phyloP scores from a whole-genome alignment of 2,113 vertebrate species.

The Callaeas wilsoni region DNA sequence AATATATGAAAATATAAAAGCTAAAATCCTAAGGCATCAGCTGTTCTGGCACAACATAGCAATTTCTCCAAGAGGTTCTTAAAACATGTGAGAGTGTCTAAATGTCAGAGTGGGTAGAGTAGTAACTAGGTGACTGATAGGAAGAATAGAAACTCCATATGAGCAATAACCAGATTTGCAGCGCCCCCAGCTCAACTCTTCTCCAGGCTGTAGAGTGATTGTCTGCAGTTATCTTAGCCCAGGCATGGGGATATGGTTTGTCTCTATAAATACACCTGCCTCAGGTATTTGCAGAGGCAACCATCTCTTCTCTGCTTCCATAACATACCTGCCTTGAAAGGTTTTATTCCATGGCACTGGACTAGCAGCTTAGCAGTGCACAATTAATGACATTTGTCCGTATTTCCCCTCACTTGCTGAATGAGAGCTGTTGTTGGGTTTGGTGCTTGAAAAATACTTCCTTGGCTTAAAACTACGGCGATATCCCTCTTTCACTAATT shows the following conservation, averaged over 20 bases:
- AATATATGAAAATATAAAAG: too few species aligned
- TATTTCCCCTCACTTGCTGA: not conserved
- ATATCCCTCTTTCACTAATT: not conserved
- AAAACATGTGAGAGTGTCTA: not conserved
- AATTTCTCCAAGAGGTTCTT: not conserved
- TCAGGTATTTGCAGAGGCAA: not conserved
- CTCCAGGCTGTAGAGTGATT: not conserved
- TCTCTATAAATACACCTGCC: not conserved
- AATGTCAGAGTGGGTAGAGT: not conserved
- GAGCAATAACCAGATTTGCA: not conserved
- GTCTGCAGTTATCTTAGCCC: not conserved
- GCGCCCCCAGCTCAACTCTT: accelerated
- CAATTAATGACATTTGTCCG: not conserved
- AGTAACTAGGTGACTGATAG: not conserved
- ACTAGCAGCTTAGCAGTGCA: not conserved
- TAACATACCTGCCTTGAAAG: not conserved
- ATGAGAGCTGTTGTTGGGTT: not conserved
- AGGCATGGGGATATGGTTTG: not conserved
- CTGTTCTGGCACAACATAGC: not conserved
- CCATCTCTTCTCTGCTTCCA: not conserved
- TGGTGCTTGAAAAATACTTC: not conserved
- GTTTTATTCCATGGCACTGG: not conserved
- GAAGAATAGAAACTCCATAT: not conserved
- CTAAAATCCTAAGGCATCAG: too few species aligned
- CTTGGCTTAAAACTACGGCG: not conserved